Base-by-base conservation (phyloP, 1,140 invertebrate genomes). In the Ladona fulva region DNA sequence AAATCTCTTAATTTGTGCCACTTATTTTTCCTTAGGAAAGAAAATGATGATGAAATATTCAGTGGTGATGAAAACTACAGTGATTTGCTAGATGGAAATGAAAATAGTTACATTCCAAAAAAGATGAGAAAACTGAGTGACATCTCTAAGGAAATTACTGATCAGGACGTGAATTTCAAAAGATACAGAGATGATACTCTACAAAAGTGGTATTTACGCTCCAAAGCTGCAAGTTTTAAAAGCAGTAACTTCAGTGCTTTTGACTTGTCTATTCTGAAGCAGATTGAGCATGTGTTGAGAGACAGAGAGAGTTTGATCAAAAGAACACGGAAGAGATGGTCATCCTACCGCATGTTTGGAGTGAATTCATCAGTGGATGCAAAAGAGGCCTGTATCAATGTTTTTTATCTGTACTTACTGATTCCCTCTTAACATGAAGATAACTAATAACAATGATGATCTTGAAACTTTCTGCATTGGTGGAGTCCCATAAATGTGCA, bases 161-260 rank as follows among this genome's bases (percentile, higher is more conserved):
- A 88, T 78, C 86, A 87, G 77, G 90, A 94, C 82, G 85, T 90
- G 81, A 84, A 85, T 3, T 94, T 94, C 79, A 86, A 84, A 79
- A 82, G 88, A n/a, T 95, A 92, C 80, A 89, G 95, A 85, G 91
- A 95, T 84, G 83, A 88, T 42, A 89, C 91, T 52, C 91, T 97
- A 79, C 90, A 96, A 81, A 96, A 96, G 84, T 99, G 96, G 96
- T 93, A 96, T 85, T 93, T 97, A 78, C 96, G 95, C 84, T 97
- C 95, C 0, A 88, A 90, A 80, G 88, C 88, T 74, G 88, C 89
- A 0, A 89, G 89, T 77, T 86, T 84, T 6, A 87, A 84, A 75
- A 88, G 86, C 77, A 89, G 91, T 80, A 78, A 91, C 85, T 89
- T 91, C 85, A 83, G 82, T 84, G 88, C 89, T 22, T 90, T 92